These are phyloP conservation scores for Drosophila ambigua DNA, from an alignment of 1,140 invertebrate genomes.

Conservation along the genomic window DNA sequence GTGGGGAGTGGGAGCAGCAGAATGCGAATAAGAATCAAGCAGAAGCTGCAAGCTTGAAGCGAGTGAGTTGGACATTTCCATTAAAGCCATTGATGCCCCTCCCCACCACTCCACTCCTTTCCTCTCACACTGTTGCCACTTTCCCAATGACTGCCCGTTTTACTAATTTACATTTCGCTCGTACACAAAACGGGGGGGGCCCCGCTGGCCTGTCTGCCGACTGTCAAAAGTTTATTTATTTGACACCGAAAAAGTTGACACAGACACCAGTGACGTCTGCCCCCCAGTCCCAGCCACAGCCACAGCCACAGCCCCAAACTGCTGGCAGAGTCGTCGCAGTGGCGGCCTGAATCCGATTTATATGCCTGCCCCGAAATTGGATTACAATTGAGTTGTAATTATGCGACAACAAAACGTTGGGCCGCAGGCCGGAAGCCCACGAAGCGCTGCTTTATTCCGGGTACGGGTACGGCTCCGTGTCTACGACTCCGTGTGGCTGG, in stretches of 20 bases:
- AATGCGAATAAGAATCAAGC: no score
- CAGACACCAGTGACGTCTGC: conserved; percentile 58
- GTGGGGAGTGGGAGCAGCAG: no score
- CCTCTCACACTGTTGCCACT: background rate
- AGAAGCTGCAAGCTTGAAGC: background rate
- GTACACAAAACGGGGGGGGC: background rate
- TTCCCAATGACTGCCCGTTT: background rate
- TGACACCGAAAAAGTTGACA: conserved; percentile 78
- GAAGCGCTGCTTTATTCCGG: background rate
- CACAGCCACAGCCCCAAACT: background rate
- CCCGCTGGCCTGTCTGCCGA: conserved; percentile 62
- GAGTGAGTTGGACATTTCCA: conserved; percentile 12
- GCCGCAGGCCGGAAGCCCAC: no score
- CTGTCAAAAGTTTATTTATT: conserved; percentile 81
- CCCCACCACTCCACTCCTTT: background rate
- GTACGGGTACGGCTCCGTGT: background rate
- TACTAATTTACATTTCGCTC: conserved; percentile 55
- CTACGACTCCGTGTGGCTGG: background rate
- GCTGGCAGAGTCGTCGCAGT: background rate
- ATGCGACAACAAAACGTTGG: conserved; percentile 73
- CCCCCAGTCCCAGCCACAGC: background rate
- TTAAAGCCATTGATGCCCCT: conserved; percentile 29
- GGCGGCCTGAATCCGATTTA: conserved; percentile 69
- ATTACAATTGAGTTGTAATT: conserved; percentile 82
- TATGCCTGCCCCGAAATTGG: conserved; percentile 74